Evolutionary conservation across 2,888 invertebrate genomes (phyloP).

Genomic region (Drosophila villosipedis): DNA sequence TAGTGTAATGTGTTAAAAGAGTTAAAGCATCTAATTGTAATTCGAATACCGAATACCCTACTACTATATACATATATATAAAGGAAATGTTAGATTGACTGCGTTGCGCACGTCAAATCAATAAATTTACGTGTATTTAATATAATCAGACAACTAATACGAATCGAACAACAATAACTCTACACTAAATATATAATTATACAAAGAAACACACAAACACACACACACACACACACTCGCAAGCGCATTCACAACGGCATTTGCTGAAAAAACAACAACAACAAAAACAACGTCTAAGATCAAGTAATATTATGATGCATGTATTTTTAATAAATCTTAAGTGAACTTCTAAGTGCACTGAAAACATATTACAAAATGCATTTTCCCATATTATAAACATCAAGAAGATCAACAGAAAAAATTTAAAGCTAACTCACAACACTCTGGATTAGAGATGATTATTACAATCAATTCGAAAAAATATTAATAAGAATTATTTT

Average conservation of each 20-base stretch:
- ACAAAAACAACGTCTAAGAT: constrained; percentile 28
- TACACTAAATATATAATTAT: constrained; percentile 9
- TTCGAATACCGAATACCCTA: constrained; percentile 12
- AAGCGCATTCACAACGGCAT: constrained; percentile 5
- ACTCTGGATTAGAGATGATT: background rate
- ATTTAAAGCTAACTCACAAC: background rate
- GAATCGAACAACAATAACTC: constrained; percentile 51
- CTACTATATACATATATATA: constrained; percentile 1
- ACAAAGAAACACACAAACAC: constrained; percentile 1
- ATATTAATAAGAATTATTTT: background rate
- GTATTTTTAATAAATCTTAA: constrained; percentile 68
- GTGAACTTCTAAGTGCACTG: constrained; percentile 48
- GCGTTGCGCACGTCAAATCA: constrained; percentile 16
- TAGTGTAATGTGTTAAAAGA: constrained; percentile 25
- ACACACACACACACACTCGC: constrained; percentile 12
- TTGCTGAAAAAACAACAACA: constrained; percentile 27
- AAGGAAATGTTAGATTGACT: constrained; percentile 26
- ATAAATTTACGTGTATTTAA: constrained; percentile 5
- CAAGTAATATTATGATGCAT: constrained; percentile 67
- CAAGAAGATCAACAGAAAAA: background rate
- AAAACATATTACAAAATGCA: constrained; percentile 12
- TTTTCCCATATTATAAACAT: background rate
- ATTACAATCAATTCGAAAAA: background rate
- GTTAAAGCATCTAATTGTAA: constrained; percentile 16
- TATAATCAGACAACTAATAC: constrained; percentile 19